Percentiles rank a stretch among this genome's conserved stretches.
phyloP scores from a whole-genome alignment of 2,888 invertebrate species.

The Ophion ventricosus region DNA sequence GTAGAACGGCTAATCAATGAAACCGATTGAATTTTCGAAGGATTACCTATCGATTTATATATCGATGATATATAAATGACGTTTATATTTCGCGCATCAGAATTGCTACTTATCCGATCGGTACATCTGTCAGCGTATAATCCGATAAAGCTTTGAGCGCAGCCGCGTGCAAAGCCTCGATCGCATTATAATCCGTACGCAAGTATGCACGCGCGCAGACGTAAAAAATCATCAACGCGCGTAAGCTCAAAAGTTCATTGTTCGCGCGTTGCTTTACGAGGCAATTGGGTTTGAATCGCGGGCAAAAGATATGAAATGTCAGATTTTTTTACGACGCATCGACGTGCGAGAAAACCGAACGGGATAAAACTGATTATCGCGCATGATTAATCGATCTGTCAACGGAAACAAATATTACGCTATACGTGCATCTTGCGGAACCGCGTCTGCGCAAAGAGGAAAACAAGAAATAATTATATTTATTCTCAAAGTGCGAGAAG shows the following conservation, averaged over 20 bases:
- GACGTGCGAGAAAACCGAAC: background rate
- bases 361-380: background rate
- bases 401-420: slow-evolving; percentile 5
- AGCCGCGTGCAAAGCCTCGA: background rate
- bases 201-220: slow-evolving; percentile 23
- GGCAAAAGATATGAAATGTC: background rate
- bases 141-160: slow-evolving; percentile 14
- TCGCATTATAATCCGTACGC: slow-evolving; percentile 15
- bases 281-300: background rate
- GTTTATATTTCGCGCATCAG: slow-evolving; percentile 4
- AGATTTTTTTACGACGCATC: background rate
- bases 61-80: too few relatives aligned
- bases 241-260: slow-evolving; percentile 3
- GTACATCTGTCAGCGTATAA: slow-evolving; percentile 17
- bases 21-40: background rate
- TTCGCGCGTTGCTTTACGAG: background rate
- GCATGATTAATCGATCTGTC: slow-evolving; percentile 22
- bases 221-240: slow-evolving; percentile 39
- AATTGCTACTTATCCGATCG: background rate
- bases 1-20: background rate
- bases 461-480: background rate
- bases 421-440: background rate
- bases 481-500: background rate
- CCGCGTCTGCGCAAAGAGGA: background rate
- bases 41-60: slow-evolving; percentile 37